Conservation (phyloP, 2,797 vertebrate genomes). For the Leptodactylus fallax region DNA sequence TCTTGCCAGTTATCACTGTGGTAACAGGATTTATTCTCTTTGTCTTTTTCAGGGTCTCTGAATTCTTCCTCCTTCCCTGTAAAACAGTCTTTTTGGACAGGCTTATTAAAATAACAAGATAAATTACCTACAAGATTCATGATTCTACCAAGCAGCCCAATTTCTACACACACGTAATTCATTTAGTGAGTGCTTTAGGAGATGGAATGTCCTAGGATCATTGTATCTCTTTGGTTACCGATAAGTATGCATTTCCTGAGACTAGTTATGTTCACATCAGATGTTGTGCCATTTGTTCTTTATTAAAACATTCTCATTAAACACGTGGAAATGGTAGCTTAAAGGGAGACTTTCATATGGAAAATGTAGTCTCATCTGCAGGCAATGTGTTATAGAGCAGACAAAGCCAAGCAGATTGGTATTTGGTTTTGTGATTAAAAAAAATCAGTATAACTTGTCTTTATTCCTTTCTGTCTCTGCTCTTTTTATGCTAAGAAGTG, state of each 20-base stretch:
- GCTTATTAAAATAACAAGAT: slow-evolving; percentile 65
- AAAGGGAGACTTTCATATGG: too few species aligned
- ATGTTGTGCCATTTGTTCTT: neutral
- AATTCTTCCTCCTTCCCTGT: slow-evolving; percentile 60
- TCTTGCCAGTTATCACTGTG: slow-evolving; percentile 62
- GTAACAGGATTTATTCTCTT: slow-evolving; percentile 48
- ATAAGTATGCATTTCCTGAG: slow-evolving; percentile 13
- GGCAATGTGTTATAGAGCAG: too few species aligned
- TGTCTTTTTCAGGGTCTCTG: slow-evolving; percentile 54
- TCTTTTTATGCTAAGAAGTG: too few species aligned
- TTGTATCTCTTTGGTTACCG: slow-evolving; percentile 30
- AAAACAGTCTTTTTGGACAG: slow-evolving; percentile 62
- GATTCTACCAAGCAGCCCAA: slow-evolving; percentile 54
- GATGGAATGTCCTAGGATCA: slow-evolving; percentile 42
- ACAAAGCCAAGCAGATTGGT: too few species aligned
- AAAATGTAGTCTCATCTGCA: too few species aligned
- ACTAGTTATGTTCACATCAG: neutral
- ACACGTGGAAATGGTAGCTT: neutral
- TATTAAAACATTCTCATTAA: neutral
- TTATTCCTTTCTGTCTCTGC: too few species aligned
- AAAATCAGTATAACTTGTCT: too few species aligned
- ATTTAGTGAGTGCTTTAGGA: slow-evolving; percentile 56
- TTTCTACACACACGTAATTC: slow-evolving; percentile 61
- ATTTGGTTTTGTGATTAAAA: too few species aligned
- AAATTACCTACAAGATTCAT: slow-evolving; percentile 58